Conservation (phyloP, 2,113 vertebrate genomes). For the Pristiophorus japonicus region DNA sequence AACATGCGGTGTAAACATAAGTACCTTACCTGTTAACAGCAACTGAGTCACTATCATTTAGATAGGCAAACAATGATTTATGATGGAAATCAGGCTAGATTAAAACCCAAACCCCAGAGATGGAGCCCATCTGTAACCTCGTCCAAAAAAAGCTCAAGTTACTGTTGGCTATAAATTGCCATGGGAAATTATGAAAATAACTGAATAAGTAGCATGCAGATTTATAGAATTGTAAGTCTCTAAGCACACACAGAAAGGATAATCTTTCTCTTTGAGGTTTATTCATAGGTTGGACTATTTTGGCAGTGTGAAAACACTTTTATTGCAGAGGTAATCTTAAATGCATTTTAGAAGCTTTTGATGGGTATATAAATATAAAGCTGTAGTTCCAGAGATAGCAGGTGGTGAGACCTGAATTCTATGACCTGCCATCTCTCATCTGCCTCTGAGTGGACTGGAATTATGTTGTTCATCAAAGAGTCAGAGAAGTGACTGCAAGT, state of each 20-base stretch:
- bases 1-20: neutral
- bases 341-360: too few species aligned
- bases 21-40: neutral
- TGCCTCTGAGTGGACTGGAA: too few species aligned
- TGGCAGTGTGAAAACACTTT: too few species aligned
- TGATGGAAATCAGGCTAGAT: neutral
- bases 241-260: neutral
- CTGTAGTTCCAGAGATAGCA: too few species aligned
- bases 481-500: too few species aligned
- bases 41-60: neutral
- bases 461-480: too few species aligned
- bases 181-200: neutral
- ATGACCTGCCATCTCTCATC: too few species aligned
- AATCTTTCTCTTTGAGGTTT: neutral
- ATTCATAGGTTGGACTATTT: too few species aligned
- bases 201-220: neutral
- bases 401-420: too few species aligned
- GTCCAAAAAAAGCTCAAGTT: neutral
- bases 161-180: neutral
- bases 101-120: neutral
- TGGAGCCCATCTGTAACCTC: neutral
- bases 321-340: too few species aligned
- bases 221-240: too few species aligned
- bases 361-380: too few species aligned
- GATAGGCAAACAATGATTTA: neutral